Evolutionary conservation across 2,888 invertebrate species (phyloP).

Genomic region (Drosophila fungiperda): DNA sequence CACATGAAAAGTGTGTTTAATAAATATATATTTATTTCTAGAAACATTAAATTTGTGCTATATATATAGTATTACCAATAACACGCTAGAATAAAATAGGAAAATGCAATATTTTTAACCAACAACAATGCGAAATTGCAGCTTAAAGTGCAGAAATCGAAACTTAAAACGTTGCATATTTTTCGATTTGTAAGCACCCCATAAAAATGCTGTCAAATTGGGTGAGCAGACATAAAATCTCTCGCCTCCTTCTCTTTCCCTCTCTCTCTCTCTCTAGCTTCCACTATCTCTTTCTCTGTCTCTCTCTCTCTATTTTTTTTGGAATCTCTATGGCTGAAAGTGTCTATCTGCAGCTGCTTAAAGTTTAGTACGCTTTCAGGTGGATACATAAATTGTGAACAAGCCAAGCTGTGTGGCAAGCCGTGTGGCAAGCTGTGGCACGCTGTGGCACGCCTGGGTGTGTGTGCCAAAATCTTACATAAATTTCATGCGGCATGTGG

Average conservation of each 20-base stretch:
- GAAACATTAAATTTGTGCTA: too few relatives aligned
- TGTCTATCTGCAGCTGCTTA: constrained; percentile 5
- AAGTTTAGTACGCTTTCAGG: constrained; percentile 28
- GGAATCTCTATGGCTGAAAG: not conserved
- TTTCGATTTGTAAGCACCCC: not conserved
- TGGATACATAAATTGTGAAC: constrained; percentile 37
- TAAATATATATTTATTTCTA: too few relatives aligned
- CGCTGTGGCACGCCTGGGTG: constrained; percentile 8
- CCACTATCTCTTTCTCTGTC: not conserved
- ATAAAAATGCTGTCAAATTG: constrained; percentile 7
- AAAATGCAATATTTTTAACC: not conserved
- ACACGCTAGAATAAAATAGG: not conserved
- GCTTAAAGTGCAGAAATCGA: not conserved
- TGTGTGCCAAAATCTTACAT: constrained; percentile 23
- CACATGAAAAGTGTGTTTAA: not conserved
- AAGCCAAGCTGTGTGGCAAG: constrained; percentile 10
- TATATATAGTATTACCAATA: not conserved
- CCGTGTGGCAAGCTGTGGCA: not conserved
- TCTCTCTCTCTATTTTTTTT: not conserved
- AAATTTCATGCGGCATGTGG: constrained; percentile 16
- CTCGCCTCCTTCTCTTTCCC: not conserved
- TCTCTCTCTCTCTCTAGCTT: too few relatives aligned
- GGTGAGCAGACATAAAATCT: constrained; percentile 10
- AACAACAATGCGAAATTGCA: not conserved
- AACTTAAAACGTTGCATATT: not conserved